A percentile compares a stretch with the other conserved stretches of the same genome.
phyloP scores from a whole-genome alignment of 2,797 vertebrate species.

The Craterocephalus amniculus region DNA sequence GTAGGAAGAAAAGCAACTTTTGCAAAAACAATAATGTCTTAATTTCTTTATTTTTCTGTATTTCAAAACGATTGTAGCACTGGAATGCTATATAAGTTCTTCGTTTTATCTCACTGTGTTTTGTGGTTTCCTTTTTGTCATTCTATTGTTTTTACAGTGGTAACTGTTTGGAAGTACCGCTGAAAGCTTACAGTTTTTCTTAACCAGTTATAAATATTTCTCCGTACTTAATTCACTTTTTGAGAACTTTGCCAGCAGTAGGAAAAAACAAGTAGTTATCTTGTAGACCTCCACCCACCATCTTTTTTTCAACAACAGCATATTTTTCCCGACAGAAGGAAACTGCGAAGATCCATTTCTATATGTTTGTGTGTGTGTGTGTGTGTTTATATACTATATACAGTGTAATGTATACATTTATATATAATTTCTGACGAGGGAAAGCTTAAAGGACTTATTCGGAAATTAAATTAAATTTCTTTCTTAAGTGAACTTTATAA shows the following conservation, averaged over 20 bases:
- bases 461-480: too few species aligned
- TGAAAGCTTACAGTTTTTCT: constrained; percentile 62
- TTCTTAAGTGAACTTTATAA: too few species aligned
- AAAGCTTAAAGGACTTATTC: too few species aligned
- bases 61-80: constrained; percentile 45
- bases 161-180: constrained; percentile 64
- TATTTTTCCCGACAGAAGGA: too few species aligned
- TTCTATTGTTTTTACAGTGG: constrained; percentile 71
- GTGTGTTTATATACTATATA: too few species aligned
- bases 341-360: too few species aligned
- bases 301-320: too few species aligned
- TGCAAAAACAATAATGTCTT: constrained; percentile 56
- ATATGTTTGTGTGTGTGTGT: too few species aligned
- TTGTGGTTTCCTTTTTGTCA: constrained; percentile 68
- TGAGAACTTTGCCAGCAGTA: constrained; percentile 39
- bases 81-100: constrained; percentile 56
- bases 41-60: constrained; percentile 62
- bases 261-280: constrained; percentile 32
- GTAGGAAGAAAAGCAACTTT: constrained; percentile 55
- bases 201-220: constrained; percentile 66
- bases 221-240: constrained; percentile 65
- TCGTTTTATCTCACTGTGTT: constrained; percentile 65
- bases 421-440: too few species aligned
- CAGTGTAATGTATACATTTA: too few species aligned
- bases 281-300: neutral